These are phyloP conservation scores for Caenorhabditis sp. DNA, from an alignment of 2,888 invertebrate species.

Conservation along the genomic window DNA sequence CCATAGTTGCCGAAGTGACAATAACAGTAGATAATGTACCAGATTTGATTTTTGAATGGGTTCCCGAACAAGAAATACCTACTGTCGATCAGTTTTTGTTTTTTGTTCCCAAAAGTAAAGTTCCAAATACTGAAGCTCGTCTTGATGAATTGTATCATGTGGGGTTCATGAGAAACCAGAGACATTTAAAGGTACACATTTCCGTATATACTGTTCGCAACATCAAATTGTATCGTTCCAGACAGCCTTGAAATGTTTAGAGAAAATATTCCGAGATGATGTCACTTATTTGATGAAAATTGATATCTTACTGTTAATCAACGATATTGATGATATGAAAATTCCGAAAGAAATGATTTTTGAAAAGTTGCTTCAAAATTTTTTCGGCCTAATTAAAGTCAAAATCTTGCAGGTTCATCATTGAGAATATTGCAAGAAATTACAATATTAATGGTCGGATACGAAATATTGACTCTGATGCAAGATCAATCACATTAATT, in stretches of 20 bases:
- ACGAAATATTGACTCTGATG: slow-evolving; percentile 31
- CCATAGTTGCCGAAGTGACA: slow-evolving; percentile 4
- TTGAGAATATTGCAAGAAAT: slow-evolving; percentile 32
- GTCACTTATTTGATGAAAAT: slow-evolving; percentile 23
- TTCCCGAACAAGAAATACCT: slow-evolving; percentile 22
- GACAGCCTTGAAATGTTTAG: slow-evolving; percentile 25
- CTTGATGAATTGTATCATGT: slow-evolving; percentile 45
- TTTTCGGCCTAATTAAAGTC: too few relatives aligned
- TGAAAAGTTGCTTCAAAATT: slow-evolving; percentile 23
- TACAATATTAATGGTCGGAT: slow-evolving; percentile 28
- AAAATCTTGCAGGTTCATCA: slow-evolving; percentile 29
- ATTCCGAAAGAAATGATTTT: slow-evolving; percentile 16
- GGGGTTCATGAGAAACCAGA: slow-evolving; percentile 39
- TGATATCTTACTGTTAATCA: slow-evolving; percentile 28
- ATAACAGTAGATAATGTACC: slow-evolving; percentile 15
- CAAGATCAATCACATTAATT: slow-evolving; percentile 34
- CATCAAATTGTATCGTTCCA: slow-evolving; percentile 2
- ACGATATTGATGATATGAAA: slow-evolving; percentile 38
- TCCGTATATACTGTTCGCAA: not conserved
- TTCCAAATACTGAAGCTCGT: slow-evolving; percentile 13
- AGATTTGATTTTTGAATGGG: slow-evolving; percentile 40
- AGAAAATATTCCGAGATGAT: slow-evolving; percentile 17
- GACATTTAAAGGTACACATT: slow-evolving; percentile 31
- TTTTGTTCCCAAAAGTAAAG: slow-evolving; percentile 25
- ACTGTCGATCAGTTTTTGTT: slow-evolving; percentile 31